Evolutionary conservation across 64 coral and sea anemone genomes (phyloP), one percentile per base, ranked within the genome.

Genomic region (Anthopleura sola): DNA sequence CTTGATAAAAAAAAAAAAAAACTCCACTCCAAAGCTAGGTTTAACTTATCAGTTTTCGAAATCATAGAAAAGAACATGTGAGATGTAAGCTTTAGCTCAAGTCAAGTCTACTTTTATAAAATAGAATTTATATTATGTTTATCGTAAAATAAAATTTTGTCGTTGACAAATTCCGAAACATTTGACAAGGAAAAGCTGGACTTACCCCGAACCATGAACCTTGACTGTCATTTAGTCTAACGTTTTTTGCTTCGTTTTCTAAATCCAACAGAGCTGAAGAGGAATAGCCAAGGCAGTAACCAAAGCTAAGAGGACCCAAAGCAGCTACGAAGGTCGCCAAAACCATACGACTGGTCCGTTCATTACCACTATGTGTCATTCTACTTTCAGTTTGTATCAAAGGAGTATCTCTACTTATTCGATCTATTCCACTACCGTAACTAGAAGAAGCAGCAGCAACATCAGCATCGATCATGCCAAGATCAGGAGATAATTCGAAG

Each of bases 201-300:
- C 85, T 86, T 55, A 86, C 85, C 14, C 62, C 71, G 48, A 86
- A 86, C 85, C 85, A 86, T 16, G 85, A 86, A 18, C 66, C 85
- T 68, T 86, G 62, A 48, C 11, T 48, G 8, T 1, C n/a, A 5
- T 62, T 29, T 76, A 87, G 58, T 62, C 10, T 62, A 62, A 62
- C 58, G 2, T n/a, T 24, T 11, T 21, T 6, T n/a, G 3, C 23
- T 62, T 62, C 58, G 24, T 24, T 62, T 79, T 85, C 12, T 11
- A 93, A 81, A 68, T 93, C 91, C 60, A 68, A 37, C 33, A 93
- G 37, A 6, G 92, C 92, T 2, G 92, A 93, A 31, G 92, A 93
- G 6, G 92, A 93, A 55, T 93, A 93, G 1, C 92, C 92, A 15
- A 93, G 83, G 34, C 87, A 89, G 75, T 82, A 93, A 15, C 92